Conservation (phyloP, 1,140 invertebrate genomes). For the Drosophila trapezifrons region DNA sequence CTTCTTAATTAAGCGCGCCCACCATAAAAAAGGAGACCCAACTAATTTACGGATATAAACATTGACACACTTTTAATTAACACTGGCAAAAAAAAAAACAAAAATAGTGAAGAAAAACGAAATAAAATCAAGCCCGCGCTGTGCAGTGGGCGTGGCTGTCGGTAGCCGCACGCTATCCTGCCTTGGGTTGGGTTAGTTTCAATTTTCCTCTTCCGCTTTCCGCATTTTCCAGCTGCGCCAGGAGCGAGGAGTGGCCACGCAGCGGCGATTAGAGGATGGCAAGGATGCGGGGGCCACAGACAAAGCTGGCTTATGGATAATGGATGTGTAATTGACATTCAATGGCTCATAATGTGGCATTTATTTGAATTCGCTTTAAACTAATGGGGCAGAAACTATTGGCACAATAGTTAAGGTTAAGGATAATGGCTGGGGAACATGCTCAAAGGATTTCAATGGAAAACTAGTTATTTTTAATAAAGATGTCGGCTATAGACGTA, state of each 20-base stretch:
- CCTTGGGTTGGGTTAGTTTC: slow-evolving; percentile 78
- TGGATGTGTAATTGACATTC: slow-evolving; percentile 70
- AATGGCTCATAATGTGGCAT: slow-evolving; percentile 69
- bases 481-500: neutral
- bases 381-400: slow-evolving; percentile 52
- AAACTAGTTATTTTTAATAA: neutral
- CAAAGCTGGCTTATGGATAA: slow-evolving; percentile 44
- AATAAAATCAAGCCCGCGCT: slow-evolving; percentile 46
- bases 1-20: slow-evolving; percentile 40
- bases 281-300: neutral
- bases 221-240: slow-evolving; percentile 20
- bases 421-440: slow-evolving; percentile 18
- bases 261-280: slow-evolving; percentile 14
- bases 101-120: slow-evolving; percentile 19
- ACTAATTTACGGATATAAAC: slow-evolving; percentile 73
- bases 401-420: slow-evolving; percentile 1
- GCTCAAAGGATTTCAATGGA: neutral
- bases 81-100: slow-evolving; percentile 12
- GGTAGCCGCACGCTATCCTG: slow-evolving; percentile 57
- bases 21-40: neutral
- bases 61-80: slow-evolving; percentile 83
- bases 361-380: slow-evolving; percentile 67
- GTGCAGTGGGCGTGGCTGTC: slow-evolving; percentile 42
- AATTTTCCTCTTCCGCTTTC: slow-evolving; percentile 70
- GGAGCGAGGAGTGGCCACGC: slow-evolving; percentile 46